These are phyloP conservation scores for Dasysyrphus tricinctus DNA, from an alignment of 2,888 invertebrate genomes.

Conservation along the genomic window DNA sequence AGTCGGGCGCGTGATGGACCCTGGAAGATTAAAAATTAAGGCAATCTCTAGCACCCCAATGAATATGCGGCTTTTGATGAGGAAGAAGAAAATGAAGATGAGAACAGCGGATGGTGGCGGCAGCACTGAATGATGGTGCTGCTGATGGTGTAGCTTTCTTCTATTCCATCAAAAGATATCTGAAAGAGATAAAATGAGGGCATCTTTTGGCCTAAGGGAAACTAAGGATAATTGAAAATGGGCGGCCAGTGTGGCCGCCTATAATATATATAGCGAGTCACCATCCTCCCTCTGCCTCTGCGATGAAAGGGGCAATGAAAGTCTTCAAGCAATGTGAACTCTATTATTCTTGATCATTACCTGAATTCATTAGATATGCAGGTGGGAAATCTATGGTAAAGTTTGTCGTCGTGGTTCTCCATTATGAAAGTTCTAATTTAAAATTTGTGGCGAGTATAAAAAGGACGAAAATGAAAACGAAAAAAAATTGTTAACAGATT, in stretches of 20 bases:
- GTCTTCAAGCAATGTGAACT: slow-evolving; percentile 62
- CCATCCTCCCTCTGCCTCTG: not conserved
- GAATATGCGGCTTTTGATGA: slow-evolving; percentile 43
- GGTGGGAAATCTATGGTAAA: slow-evolving; percentile 46
- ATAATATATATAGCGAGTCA: not conserved
- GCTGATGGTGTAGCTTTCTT: slow-evolving; percentile 20
- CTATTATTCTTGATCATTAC: slow-evolving; percentile 72
- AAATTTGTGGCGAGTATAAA: slow-evolving; percentile 56
- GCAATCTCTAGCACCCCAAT: slow-evolving; percentile 61
- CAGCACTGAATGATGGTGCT: not conserved
- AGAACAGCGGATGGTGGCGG: not conserved
- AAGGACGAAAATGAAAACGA: not conserved
- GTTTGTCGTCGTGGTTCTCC: slow-evolving; percentile 49
- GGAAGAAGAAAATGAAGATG: not conserved
- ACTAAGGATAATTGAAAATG: slow-evolving; percentile 72
- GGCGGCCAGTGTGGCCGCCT: too few species aligned
- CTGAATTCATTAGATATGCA: slow-evolving; percentile 63
- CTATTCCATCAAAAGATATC: slow-evolving; percentile 59
- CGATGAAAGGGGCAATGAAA: slow-evolving; percentile 35
- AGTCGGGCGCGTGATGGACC: slow-evolving; percentile 52
- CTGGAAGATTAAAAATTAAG: slow-evolving; percentile 71
- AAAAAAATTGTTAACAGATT: slow-evolving; percentile 48
- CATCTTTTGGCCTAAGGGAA: slow-evolving; percentile 60
- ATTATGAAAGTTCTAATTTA: slow-evolving; percentile 65
- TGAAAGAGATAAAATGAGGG: slow-evolving; percentile 72